A percentile compares a stretch with the other conserved stretches of the same genome.
Conservation (phyloP, 2,797 vertebrate species). For the Chelon auratus region DNA sequence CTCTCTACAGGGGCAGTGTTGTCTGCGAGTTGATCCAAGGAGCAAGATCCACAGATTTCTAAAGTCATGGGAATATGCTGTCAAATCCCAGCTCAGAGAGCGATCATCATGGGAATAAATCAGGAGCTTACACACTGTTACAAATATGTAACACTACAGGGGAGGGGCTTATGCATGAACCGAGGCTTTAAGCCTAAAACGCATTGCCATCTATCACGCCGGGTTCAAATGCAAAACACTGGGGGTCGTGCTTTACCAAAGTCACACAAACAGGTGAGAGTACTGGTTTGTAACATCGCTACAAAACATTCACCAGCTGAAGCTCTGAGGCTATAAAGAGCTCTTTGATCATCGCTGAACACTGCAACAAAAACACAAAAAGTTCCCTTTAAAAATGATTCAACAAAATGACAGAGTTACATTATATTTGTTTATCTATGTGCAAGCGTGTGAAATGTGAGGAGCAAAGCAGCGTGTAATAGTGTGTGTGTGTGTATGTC, state of each 20-base stretch:
- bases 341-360: conserved; percentile 56
- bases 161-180: conserved; percentile 59
- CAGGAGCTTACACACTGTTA: conserved; percentile 60
- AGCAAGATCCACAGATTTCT: conserved; percentile 65
- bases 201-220: conserved; percentile 30
- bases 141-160: conserved; percentile 64
- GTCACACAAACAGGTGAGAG: conserved; percentile 61
- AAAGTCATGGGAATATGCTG: conserved; percentile 63
- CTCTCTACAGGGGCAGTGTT: conserved; percentile 77
- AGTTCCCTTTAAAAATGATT: conserved; percentile 66
- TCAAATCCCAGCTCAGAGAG: conserved; percentile 65
- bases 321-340: conserved; percentile 35
- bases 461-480: conserved; percentile 64
- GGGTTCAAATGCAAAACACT: conserved; percentile 65
- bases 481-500: conserved; percentile 65
- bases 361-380: conserved; percentile 51
- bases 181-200: conserved; percentile 51
- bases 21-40: conserved; percentile 62
- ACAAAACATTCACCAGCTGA: conserved; percentile 34
- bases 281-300: conserved; percentile 59
- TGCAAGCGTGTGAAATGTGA: conserved; percentile 59
- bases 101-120: conserved; percentile 70
- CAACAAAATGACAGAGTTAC: conserved; percentile 61
- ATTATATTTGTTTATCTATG: conserved; percentile 72
- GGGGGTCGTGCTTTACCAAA: conserved; percentile 40